Evolutionary conservation across 2,113 vertebrate genomes (phyloP).

Genomic region (Poeciliopsis occidentalis): DNA sequence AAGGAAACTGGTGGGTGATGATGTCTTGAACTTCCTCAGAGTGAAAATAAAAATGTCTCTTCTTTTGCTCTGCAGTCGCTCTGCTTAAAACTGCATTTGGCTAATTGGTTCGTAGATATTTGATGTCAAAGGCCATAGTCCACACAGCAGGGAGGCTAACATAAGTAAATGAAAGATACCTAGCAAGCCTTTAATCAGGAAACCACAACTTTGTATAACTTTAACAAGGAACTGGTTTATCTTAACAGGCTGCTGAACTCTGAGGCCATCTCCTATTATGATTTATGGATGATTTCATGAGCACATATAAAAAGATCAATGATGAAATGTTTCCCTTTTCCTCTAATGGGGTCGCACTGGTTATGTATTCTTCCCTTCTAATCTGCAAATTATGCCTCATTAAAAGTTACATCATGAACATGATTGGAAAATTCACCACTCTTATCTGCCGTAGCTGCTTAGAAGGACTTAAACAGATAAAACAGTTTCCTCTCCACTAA

Average conservation of each 20-base stretch:
- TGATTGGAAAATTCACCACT: conserved; percentile 32
- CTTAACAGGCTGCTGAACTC: conserved; percentile 35
- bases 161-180: conserved; percentile 12
- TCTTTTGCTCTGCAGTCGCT: not conserved
- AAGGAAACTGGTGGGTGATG: not conserved
- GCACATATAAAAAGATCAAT: conserved; percentile 56
- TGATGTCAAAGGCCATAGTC: conserved; percentile 19
- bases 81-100: not conserved
- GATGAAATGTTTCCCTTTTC: conserved; percentile 60
- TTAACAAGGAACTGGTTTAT: conserved; percentile 17
- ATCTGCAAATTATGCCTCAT: conserved; percentile 65
- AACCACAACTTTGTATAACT: conserved; percentile 1
- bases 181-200: conserved; percentile 20
- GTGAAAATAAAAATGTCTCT: not conserved
- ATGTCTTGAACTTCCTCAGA: conserved; percentile 3
- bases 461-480: conserved; percentile 23
- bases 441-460: conserved; percentile 34
- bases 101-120: conserved; percentile 49
- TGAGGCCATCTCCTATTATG: conserved; percentile 36
- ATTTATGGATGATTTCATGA: conserved; percentile 64
- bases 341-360: conserved; percentile 40
- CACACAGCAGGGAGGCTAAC: conserved; percentile 2
- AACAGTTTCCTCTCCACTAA: conserved; percentile 36
- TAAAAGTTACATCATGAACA: conserved; percentile 41
- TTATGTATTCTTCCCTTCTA: conserved; percentile 57